These are phyloP conservation scores for Scaptomyza graminum DNA, from an alignment of 1,140 invertebrate species.

Conservation along the genomic window DNA sequence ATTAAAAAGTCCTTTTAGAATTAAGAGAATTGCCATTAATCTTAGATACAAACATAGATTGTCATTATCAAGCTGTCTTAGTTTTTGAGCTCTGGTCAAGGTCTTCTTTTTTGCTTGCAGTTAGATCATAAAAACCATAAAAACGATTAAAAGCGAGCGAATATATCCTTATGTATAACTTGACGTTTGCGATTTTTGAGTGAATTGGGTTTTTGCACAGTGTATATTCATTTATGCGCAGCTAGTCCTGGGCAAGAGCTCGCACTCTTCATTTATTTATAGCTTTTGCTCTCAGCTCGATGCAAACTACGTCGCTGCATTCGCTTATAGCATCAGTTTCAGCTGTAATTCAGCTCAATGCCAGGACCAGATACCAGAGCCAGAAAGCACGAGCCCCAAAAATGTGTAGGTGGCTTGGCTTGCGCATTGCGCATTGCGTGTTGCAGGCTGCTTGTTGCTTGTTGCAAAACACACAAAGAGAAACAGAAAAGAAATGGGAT, in stretches of 20 bases:
- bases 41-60: too few relatives aligned
- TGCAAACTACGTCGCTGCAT: conserved; percentile 21
- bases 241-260: not conserved
- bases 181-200: too few relatives aligned
- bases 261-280: conserved; percentile 51
- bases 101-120: too few relatives aligned
- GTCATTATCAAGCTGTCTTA: too few relatives aligned
- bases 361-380: not conserved
- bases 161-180: too few relatives aligned
- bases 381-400: not conserved
- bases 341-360: conserved; percentile 23
- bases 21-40: too few relatives aligned
- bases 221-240: not conserved
- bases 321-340: conserved; percentile 1
- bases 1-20: too few relatives aligned
- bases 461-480: too few relatives aligned
- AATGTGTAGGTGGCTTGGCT: not conserved
- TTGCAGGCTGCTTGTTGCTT: not conserved
- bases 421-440: too few relatives aligned
- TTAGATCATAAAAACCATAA: too few relatives aligned
- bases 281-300: conserved; percentile 20
- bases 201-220: not conserved
- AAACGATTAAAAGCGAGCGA: too few relatives aligned
- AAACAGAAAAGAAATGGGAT: not conserved
- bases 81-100: too few relatives aligned